Evolutionary conservation across 2,113 vertebrate genomes (phyloP), one percentile per base, ranked within the genome.

Genomic region (Pollimyrus isidori): DNA sequence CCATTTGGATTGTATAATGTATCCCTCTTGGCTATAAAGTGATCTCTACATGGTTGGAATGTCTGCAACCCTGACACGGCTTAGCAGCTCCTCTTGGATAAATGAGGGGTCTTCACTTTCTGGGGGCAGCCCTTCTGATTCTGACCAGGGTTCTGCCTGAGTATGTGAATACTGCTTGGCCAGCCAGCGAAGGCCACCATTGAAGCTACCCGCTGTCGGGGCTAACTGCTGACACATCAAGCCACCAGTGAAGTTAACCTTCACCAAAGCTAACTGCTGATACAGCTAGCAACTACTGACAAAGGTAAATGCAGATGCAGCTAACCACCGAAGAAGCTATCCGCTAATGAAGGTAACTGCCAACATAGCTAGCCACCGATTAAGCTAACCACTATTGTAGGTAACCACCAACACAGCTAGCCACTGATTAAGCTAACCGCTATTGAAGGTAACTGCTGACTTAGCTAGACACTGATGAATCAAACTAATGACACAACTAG

Each of bases 81-180:
- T 88, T 91, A 90, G 93, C 91, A 92, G 86, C 92, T 90, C 90
- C 91, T 91, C 90, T 91, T 46, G 94, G 89, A 92, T 89, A 92
- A 92, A 91, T 92, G 91, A 84, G 52, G 42, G 76, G 53, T 80
- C 76, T 89, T 89, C 80, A 56, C 35, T 11, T 23, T 56, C 30
- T 5, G 39, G 39, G 42, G 42, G 21, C 80, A 19, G 15, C n/a
- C 49, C 80, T 89, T 50, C 76, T 15, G 19, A 13, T 91, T 92
- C 90, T 93, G 93, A 93, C 92, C 93, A 90, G 94, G 92, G 94
- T 92, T 92, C 91, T n/a, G 23, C 42, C 50, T 2, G 7, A 19
- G 90, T 39, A 26, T 87, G 4, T 89, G 45, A 85, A 46, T 82
- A 87, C 86, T 1, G 56, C 45, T 88, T 92, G 82, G 90, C 83